Base-by-base conservation (phyloP, 2,888 invertebrate genomes). In the Augiades crinisus region DNA sequence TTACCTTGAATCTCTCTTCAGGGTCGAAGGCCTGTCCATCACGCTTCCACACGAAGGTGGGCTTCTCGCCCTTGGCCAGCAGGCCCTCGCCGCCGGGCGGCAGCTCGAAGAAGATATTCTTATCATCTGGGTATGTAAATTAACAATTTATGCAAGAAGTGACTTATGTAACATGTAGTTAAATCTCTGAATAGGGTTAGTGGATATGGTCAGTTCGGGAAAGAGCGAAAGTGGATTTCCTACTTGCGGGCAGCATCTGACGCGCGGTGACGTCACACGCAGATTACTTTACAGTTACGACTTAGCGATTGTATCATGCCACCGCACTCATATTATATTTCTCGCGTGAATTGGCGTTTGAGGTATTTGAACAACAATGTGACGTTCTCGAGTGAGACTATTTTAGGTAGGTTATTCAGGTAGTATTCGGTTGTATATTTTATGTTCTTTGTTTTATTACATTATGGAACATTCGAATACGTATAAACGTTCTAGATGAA, bases 1-100 rank as follows among this genome's bases (percentile, higher is more conserved):
- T 33, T 61, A 82, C 85, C 78, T 96, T 97, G 77, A 98, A 98
- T 55, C 97, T 92, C 73, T 98, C 97, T 70, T 97, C 96, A 1
- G 97, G 96, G 75, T 96, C 95, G 68, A 97, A 97, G 1, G 94
- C 91, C 57, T 92, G 90, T 0, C 97, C 98, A 73, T 98, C 97
- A 46, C 95, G 93, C 65, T 95, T 94, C 97, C 97, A 97, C 12
- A 92, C 84, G 79, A 97, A 97, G 5, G 90, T 80, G 0, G 97
- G 91, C 64, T 95, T 94, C 74, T 95, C 94, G 1, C 96, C 96
- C 36, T 94, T 92, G 2, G 93, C 88, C 46, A 94, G 78, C 5
- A 94, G 81, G 27, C 93, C 92, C 47, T 92, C 91, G 49, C 93
- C 92, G 1, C 93, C 93, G 44, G 94, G 93, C 0, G 90, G 88